Conservation (phyloP, 2,888 invertebrate species). For the Tipula helvola region DNA sequence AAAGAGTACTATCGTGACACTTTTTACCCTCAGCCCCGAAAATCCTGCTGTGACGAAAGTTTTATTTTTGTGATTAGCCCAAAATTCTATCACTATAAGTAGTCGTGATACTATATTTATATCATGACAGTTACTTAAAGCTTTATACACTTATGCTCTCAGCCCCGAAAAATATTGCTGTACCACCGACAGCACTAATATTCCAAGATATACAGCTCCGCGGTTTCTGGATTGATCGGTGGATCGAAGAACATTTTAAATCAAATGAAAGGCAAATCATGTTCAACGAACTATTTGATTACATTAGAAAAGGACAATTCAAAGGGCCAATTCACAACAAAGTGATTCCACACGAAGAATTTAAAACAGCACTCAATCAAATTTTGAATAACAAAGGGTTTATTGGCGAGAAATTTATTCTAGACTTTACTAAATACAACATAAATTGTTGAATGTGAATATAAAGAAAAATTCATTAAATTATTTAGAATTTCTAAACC, state of each 20-base stretch:
- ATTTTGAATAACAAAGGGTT: conserved; percentile 57
- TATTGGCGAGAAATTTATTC: conserved; percentile 63
- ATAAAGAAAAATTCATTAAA: background rate
- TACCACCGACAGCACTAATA: conserved; percentile 67
- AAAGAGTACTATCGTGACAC: too few relatives aligned
- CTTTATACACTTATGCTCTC: too few relatives aligned
- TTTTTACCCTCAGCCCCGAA: too few relatives aligned
- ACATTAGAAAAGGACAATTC: conserved; percentile 59
- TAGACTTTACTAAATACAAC: conserved; percentile 39
- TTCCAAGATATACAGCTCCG: conserved; percentile 67
- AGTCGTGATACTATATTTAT: too few relatives aligned
- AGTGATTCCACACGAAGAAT: conserved; percentile 58
- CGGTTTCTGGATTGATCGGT: conserved; percentile 86
- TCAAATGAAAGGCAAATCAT: conserved; percentile 51
- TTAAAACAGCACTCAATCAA: conserved; percentile 57
- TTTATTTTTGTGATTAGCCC: too few relatives aligned
- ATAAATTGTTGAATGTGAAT: background rate
- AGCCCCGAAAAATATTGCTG: conserved; percentile 69
- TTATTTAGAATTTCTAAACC: too few relatives aligned
- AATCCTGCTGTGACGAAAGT: too few relatives aligned
- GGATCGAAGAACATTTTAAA: conserved; percentile 52
- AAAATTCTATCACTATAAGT: too few relatives aligned
- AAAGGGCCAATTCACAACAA: conserved; percentile 59
- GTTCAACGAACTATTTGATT: conserved; percentile 57
- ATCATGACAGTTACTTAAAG: too few relatives aligned